Evolutionary conservation across 92 coral and sea anemone species (phyloP), one percentile per base, ranked within the genome.

Genomic region (Muricea muricata): DNA sequence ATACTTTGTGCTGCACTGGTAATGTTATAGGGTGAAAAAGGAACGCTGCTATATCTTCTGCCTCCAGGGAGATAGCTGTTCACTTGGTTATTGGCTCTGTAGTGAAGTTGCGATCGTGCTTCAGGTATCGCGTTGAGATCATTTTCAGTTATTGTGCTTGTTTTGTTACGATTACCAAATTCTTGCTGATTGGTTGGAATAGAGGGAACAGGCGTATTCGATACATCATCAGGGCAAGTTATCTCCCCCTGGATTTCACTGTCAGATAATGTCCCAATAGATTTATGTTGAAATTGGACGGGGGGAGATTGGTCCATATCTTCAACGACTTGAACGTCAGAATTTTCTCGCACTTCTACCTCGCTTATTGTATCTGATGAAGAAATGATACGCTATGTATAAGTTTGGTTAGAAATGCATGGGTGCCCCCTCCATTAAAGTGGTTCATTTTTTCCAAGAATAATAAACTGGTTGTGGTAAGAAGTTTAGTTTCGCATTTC

Each of bases 271-370:
- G 55, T 25, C 30, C 50, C 45, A 28, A 32, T 37, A 13, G 83
- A 39, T 15, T 78, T 32, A 58, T 78, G 40, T 25, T 34, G 24
- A 29, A 58, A 25, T 25, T 24, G 42, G 55, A n/a, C 56, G 42
- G 80, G 21, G 25, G 83, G 70, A 24, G 83, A 40, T 13, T 56
- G 70, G 14, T 32, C 55, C 33, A 63, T 41, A n/a, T 78, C 83
- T 14, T 50, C 67, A 13, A 76, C 25, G 8, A 55, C 71, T 78
- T 78, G 69, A 35, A 34, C 45, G n/a, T 78, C 83, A 3, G 69
- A 55, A 10, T 28, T 63, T 32, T 78, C 83, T 56, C 52, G 70
- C 33, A 55, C 46, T 34, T 78, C 71, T 65, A 55, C 41, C 54
- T 55, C 83, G 6, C 33, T 42, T 32, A 35, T 78, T 52, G 54